Percentiles rank a stretch among this genome's conserved stretches.
Evolutionary conservation across 2,888 invertebrate species (phyloP).

Genomic region (Myopa testacea): DNA sequence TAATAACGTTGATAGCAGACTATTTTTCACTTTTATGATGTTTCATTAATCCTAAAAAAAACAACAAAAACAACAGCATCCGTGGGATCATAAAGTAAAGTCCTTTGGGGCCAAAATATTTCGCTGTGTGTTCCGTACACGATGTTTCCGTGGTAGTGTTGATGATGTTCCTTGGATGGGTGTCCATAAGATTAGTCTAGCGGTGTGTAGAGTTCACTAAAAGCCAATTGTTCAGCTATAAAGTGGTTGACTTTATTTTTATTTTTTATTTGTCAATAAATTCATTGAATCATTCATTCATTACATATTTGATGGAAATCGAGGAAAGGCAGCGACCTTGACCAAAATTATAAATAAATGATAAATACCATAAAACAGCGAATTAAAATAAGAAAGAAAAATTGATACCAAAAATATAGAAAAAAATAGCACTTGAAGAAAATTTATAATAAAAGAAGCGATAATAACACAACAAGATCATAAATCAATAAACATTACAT

Average conservation of each 20-base stretch:
- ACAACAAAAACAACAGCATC: conserved; percentile 13
- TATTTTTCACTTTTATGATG: conserved; percentile 54
- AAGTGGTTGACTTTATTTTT: not conserved
- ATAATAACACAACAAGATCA: too few relatives aligned
- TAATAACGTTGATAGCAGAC: conserved; percentile 51
- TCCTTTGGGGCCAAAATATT: not conserved
- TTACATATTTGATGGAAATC: too few relatives aligned
- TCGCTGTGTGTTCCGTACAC: not conserved
- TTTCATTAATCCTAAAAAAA: conserved; percentile 53
- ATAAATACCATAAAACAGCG: too few relatives aligned
- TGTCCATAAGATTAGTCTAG: not conserved
- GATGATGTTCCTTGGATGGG: not conserved
- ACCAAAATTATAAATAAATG: too few relatives aligned
- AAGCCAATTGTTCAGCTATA: not conserved
- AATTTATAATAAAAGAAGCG: not conserved
- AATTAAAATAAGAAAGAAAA: too few relatives aligned
- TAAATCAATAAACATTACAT: too few relatives aligned
- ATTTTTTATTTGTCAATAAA: not conserved
- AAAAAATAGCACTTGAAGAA: too few relatives aligned
- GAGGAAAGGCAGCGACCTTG: too few relatives aligned
- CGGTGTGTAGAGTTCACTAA: not conserved
- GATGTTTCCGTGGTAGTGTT: not conserved
- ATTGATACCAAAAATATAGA: too few relatives aligned
- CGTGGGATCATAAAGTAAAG: not conserved
- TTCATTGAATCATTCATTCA: too few relatives aligned